These are phyloP conservation scores for Erpobdella octoculata DNA, from an alignment of 2,888 invertebrate species.

Conservation along the genomic window DNA sequence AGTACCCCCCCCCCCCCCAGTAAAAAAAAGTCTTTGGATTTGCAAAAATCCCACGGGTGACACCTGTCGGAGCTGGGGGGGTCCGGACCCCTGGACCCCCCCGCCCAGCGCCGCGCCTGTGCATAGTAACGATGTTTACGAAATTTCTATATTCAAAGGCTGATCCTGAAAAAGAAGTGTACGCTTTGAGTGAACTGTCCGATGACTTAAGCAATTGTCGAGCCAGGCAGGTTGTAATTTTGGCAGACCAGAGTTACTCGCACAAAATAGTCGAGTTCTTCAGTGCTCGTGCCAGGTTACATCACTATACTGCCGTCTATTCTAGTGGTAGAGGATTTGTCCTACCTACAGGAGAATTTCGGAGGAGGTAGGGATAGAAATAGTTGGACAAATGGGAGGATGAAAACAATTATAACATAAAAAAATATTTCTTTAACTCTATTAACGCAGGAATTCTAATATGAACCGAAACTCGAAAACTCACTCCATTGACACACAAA, in stretches of 20 bases:
- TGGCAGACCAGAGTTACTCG: conserved; percentile 55
- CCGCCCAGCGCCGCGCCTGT: too few species aligned
- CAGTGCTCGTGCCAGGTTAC: conserved; percentile 37
- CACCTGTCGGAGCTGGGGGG: too few species aligned
- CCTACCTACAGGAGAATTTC: conserved; percentile 47
- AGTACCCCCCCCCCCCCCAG: too few species aligned
- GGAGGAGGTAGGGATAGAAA: background rate
- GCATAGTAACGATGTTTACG: too few species aligned
- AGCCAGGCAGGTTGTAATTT: conserved; percentile 53
- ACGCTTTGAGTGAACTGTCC: conserved; percentile 54
- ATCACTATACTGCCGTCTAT: conserved; percentile 49
- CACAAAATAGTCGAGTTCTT: conserved; percentile 43
- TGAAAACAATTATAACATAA: too few species aligned
- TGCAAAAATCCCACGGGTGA: too few species aligned
- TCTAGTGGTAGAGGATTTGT: conserved; percentile 49
- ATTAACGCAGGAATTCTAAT: too few species aligned
- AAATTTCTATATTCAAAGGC: conserved; percentile 37
- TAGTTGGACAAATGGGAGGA: background rate
- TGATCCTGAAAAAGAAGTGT: conserved; percentile 53
- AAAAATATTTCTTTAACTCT: too few species aligned
- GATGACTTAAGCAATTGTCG: conserved; percentile 53
- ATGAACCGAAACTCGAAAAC: too few species aligned
- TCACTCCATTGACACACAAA: too few species aligned
- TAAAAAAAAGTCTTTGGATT: too few species aligned
- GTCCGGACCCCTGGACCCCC: too few species aligned